Base-by-base conservation (phyloP, 2,113 vertebrate species). In the Rhinopomastus cyanomelas region DNA sequence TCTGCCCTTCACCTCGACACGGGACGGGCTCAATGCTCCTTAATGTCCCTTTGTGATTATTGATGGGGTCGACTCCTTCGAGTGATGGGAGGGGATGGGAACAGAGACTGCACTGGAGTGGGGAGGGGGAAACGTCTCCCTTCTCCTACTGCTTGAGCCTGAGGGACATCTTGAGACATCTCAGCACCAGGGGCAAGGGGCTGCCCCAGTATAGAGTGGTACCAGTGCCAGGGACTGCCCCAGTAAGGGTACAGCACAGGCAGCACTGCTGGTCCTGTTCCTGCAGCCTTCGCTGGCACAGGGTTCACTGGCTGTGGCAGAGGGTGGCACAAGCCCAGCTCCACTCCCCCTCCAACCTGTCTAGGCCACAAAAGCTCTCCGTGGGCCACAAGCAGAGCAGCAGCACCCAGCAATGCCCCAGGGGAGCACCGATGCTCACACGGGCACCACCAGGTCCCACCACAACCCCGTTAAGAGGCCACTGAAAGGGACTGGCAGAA, bases 41-140 rank as follows among this genome's bases (percentile, higher is more conserved):
- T 87, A n/a, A n/a, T n/a, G n/a, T n/a, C n/a, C n/a, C n/a, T n/a
- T n/a, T n/a, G n/a, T n/a, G n/a, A n/a, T n/a, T n/a, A n/a, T n/a
- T n/a, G n/a, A n/a, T n/a, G n/a, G n/a, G n/a, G n/a, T n/a, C n/a
- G n/a, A n/a, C n/a, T n/a, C n/a, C n/a, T n/a, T n/a, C n/a, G n/a
- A n/a, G 93, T 68, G 97, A 15, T 97, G 94, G 96, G 97, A 71
- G 89, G 96, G 91, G 9, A 39, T 42, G 48, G 87, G 95, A 95
- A 93, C 61, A n/a, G 49, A 82, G 88, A 91, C 44, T 82, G 77
- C 49, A 9, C 51, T 60, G 82, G 87, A 94, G 75, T 84, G 73
- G 0, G 2, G 61, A 75, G 14, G 0, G 51, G 61, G 49, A 51
- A 44, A 27, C 49, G 66, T 52, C 66, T 29, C 68, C 39, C 1